Evolutionary conservation across 2,888 invertebrate species (phyloP).

Genomic region (Leptinotarsa haldemani): DNA sequence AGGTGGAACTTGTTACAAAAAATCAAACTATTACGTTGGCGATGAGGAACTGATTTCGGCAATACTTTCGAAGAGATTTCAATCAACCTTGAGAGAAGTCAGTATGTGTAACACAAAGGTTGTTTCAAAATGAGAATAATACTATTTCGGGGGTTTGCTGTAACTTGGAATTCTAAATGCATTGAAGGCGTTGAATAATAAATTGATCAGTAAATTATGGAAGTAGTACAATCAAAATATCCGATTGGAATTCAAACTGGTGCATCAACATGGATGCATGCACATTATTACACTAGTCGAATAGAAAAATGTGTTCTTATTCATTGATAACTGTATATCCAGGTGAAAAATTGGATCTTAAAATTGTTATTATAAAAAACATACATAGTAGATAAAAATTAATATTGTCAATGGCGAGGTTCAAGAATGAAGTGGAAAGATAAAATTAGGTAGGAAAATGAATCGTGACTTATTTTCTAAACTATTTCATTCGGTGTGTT

Average conservation of each 20-base stretch:
- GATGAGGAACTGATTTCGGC: neutral
- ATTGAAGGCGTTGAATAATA: neutral
- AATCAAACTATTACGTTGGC: neutral
- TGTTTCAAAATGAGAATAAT: neutral
- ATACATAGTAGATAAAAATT: too few species aligned
- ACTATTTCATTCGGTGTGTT: too few species aligned
- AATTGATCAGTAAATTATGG: too few species aligned
- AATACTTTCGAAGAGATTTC: slow-evolving; percentile 14
- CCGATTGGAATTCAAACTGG: neutral
- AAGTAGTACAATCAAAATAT: neutral
- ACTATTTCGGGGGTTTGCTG: neutral
- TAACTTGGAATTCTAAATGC: neutral
- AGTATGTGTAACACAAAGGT: neutral
- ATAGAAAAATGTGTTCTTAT: too few species aligned
- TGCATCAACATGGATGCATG: neutral
- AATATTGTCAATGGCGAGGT: too few species aligned
- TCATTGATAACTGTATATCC: too few species aligned
- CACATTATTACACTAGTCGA: too few species aligned
- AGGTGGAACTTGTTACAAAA: neutral
- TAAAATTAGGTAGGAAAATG: too few species aligned
- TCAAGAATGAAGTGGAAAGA: too few species aligned
- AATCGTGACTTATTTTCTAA: too few species aligned
- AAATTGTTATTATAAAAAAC: too few species aligned
- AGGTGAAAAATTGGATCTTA: too few species aligned
- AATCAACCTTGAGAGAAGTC: slow-evolving; percentile 1